A percentile compares a stretch with the other conserved stretches of the same genome.
Evolutionary conservation across 2,797 vertebrate genomes (phyloP).

Genomic region (Streptopelia turtur): DNA sequence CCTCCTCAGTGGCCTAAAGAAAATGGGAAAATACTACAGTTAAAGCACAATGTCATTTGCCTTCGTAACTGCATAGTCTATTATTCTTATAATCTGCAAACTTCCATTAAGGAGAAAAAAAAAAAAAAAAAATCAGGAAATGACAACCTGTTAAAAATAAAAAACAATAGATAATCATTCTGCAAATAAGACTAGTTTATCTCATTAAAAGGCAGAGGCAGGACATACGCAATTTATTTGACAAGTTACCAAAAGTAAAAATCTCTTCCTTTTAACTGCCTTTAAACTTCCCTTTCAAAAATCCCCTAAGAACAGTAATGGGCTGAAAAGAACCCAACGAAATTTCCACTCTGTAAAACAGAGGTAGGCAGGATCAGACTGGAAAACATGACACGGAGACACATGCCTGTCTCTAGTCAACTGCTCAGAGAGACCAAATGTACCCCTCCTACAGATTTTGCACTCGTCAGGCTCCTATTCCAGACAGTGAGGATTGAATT

Average conservation of each 20-base stretch:
- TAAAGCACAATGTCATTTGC: background rate
- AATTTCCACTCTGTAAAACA: background rate
- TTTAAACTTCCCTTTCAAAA: conserved; percentile 6
- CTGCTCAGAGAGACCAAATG: background rate
- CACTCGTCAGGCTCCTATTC: background rate
- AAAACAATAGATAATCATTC: background rate
- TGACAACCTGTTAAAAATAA: background rate
- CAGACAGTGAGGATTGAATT: background rate
- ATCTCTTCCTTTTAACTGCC: background rate
- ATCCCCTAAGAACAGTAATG: background rate
- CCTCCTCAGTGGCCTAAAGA: conserved; percentile 93
- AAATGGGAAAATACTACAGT: conserved; percentile 19
- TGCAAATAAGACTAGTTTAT: background rate
- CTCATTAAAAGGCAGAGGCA: background rate
- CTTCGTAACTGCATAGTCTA: background rate
- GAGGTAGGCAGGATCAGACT: background rate
- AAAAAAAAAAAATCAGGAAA: background rate
- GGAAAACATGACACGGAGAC: background rate
- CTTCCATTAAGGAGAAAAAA: background rate
- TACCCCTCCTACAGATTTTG: background rate
- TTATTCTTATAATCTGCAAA: background rate
- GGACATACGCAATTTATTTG: background rate
- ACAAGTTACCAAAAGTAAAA: background rate
- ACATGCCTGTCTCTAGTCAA: background rate
- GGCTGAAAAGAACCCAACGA: background rate